These are phyloP conservation scores for Fundulus diaphanus DNA, from an alignment of 2,797 vertebrate genomes.

Conservation along the genomic window DNA sequence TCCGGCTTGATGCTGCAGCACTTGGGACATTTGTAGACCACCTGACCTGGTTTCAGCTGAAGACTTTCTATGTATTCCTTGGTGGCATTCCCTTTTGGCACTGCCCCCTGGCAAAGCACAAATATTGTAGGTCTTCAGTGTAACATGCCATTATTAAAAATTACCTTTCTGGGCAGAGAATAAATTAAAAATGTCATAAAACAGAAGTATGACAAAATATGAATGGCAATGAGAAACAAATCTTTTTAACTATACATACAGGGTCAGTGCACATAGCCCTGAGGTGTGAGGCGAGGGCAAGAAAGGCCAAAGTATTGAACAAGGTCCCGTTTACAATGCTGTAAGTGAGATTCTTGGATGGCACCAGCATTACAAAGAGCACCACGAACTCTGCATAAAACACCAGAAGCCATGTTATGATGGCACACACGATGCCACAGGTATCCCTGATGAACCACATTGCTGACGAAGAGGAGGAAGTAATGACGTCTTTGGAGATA, in stretches of 20 bases:
- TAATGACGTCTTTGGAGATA: conserved; percentile 77
- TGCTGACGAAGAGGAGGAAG: conserved; percentile 81
- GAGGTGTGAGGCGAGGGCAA: conserved; percentile 95
- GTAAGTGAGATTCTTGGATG: conserved; percentile 92
- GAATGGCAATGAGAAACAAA: neutral
- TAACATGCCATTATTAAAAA: conserved; percentile 4
- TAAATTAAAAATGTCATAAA: neutral
- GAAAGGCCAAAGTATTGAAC: conserved; percentile 94
- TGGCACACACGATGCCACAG: conserved; percentile 93
- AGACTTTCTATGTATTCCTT: conserved; percentile 99
- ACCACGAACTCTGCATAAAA: conserved; percentile 97
- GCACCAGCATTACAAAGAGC: conserved; percentile 95
- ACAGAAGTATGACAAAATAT: neutral
- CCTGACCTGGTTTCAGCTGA: conserved; percentile 96
- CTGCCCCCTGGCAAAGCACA: conserved; percentile 86
- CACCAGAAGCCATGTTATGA: conserved; percentile 96
- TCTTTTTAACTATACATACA: conserved; percentile 80
- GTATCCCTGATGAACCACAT: conserved; percentile 98
- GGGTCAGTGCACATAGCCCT: conserved; percentile 98
- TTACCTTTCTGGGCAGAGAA: neutral
- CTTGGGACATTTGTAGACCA: conserved; percentile 99
- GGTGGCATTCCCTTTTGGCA: conserved; percentile 97
- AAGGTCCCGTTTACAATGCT: conserved; percentile 90
- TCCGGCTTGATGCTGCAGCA: conserved; percentile 99
- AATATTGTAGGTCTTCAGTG: neutral